phyloP scores from a whole-genome alignment of 1,140 invertebrate species.

The Polypedilum vanderplanki region DNA sequence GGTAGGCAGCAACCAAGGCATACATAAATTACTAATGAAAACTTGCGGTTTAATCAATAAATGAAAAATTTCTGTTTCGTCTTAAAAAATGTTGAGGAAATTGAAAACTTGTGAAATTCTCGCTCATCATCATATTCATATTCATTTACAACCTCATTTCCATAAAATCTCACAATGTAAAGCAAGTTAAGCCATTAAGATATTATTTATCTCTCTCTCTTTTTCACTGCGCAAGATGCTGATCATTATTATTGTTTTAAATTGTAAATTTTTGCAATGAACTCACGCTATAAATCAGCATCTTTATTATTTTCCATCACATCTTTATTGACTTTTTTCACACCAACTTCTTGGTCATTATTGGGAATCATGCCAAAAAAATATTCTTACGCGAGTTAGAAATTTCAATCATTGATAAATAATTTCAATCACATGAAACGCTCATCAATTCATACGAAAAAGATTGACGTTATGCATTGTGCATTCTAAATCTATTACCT shows the following conservation, averaged over 20 bases:
- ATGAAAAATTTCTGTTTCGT: not conserved
- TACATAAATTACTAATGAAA: not conserved
- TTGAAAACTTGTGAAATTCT: not conserved
- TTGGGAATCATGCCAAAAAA: not conserved
- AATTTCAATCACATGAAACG: conserved; percentile 12
- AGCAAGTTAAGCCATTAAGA: not conserved
- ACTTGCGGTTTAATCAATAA: not conserved
- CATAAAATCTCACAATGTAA: not conserved
- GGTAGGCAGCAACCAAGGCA: too few relatives aligned
- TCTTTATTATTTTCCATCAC: not conserved
- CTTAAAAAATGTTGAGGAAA: not conserved
- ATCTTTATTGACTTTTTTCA: not conserved
- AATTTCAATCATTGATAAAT: not conserved
- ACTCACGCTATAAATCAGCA: not conserved
- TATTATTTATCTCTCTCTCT: not conserved
- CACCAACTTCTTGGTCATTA: not conserved
- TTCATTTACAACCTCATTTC: not conserved
- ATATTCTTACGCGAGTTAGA: not conserved
- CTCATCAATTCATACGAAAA: not conserved
- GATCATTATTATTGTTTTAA: not conserved
- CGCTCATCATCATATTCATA: not conserved
- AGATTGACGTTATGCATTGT: not conserved
- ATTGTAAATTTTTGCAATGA: conserved; percentile 2
- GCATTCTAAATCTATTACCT: not conserved
- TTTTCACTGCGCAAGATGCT: not conserved